Evolutionary conservation across 2,888 invertebrate genomes (phyloP), one percentile per base, ranked within the genome.

Genomic region (Phania funesta): DNA sequence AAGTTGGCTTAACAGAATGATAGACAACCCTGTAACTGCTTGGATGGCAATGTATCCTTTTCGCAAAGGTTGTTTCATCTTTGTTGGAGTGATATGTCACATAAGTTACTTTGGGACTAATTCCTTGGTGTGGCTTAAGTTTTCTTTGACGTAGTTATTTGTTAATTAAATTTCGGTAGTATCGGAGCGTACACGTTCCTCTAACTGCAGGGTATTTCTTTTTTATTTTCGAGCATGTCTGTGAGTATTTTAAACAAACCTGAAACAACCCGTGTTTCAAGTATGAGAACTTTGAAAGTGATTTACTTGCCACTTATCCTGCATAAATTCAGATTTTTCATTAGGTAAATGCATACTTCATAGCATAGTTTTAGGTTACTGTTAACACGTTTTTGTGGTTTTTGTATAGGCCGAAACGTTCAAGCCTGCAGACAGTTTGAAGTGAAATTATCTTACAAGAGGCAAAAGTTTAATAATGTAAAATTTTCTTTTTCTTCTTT

Each of bases 251-350:
- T 35, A 6, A 26, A 20, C 29, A 56, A 29, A 56, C 26, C 16
- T 9, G 16, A 54, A 68, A 54, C 29, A 29, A 68, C 22, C 20
- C 22, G 38, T 52, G 16, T 26, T 54, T 29, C 32, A 35, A 29
- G 52, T 18, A 29, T 50, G 22, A 8, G 44, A 44, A 64, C 64
- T 73, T 41, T 46, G 24, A 44, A 52, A 74, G 44, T 62, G 68
- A 60, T 60, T 68, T 68, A 62, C 50, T 52, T 67, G 18, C 79
- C 56, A 65, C 67, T 79, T 62, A 74, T 73, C 78, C 50, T 20
- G 71, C 56, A 65, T 48, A 65, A 64, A 68, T 65, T 60, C 38
- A 68, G 68, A 75, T 68, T 75, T 80, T 75, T 74, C 74, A 75
- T 75, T 80, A 70, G 54, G 38, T 75, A 64, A 80, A 68, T 64